Conservation (phyloP, 2,888 invertebrate species). For the Nephrotoma guestfalica region DNA sequence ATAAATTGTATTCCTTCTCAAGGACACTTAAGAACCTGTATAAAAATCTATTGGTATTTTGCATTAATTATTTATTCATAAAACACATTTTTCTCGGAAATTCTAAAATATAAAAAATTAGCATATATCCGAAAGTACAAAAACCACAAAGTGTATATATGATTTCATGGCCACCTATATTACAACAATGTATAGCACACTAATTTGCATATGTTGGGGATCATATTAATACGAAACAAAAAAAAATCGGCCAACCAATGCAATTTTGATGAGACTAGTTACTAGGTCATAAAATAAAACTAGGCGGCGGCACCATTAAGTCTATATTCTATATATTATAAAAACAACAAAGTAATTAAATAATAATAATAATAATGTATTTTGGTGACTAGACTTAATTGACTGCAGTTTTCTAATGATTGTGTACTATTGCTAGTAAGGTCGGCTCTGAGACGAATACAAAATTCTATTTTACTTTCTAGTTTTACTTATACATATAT, state of each 20-base stretch:
- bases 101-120: neutral
- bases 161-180: neutral
- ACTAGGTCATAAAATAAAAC: neutral
- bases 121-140: neutral
- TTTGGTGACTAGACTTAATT: neutral
- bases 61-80: neutral
- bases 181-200: neutral
- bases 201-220: neutral
- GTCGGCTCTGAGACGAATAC: neutral
- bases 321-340: neutral
- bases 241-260: neutral
- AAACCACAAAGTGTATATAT: neutral
- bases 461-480: neutral
- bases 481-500: neutral
- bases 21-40: neutral
- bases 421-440: neutral
- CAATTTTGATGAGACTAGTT: neutral
- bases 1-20: neutral
- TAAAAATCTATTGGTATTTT: neutral
- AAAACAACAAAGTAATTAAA: neutral
- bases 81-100: neutral
- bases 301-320: neutral
- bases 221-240: neutral
- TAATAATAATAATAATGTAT: neutral
- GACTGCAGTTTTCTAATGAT: neutral